These are phyloP conservation scores for Riparia riparia DNA, from an alignment of 2,113 vertebrate species.

Conservation along the genomic window DNA sequence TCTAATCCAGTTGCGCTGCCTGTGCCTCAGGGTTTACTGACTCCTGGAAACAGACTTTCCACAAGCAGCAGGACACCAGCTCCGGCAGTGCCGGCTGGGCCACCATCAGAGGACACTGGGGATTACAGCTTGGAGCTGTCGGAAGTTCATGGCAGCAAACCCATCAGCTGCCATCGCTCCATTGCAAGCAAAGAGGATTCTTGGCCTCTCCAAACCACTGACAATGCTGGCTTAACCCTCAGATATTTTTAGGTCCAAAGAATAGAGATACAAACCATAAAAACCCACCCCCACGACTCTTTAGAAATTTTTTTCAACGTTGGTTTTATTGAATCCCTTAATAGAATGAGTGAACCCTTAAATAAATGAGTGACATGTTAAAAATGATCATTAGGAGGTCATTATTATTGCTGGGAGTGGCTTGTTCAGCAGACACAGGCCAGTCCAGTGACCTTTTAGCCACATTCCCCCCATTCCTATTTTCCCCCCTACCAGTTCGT, in stretches of 20 bases:
- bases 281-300: not conserved
- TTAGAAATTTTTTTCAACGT: not conserved
- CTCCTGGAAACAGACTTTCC: not conserved
- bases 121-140: not conserved
- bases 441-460: not conserved
- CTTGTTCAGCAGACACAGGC: not conserved
- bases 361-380: not conserved
- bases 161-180: not conserved
- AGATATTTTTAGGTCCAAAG: not conserved
- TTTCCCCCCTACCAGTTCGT: not conserved
- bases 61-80: not conserved
- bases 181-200: not conserved
- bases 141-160: not conserved
- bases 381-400: not conserved
- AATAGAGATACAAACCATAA: not conserved
- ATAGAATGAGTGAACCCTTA: not conserved
- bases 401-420: not conserved
- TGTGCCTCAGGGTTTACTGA: not conserved
- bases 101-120: not conserved
- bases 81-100: accelerated
- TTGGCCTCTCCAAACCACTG: not conserved
- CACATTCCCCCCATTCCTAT: not conserved
- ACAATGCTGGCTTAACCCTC: not conserved
- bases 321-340: not conserved
- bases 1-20: not conserved